Conservation (phyloP, 2,797 vertebrate species). For the Neostethus bicornis region DNA sequence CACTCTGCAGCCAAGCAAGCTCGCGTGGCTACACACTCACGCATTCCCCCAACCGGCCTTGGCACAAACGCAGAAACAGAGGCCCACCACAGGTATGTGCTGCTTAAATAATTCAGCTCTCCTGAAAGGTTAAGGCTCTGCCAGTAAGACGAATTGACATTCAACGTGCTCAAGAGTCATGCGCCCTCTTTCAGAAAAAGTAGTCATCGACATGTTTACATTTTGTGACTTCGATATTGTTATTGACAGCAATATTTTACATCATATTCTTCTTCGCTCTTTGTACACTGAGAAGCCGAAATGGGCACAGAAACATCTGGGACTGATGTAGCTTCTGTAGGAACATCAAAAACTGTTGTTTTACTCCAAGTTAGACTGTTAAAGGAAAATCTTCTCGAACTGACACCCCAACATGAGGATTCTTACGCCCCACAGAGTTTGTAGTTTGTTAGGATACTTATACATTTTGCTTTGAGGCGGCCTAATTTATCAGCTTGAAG, state of each 20-base stretch:
- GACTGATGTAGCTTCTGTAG: conserved; percentile 16
- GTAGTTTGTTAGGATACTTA: too few species aligned
- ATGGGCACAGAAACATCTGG: conserved; percentile 15
- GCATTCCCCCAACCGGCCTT: conserved; percentile 53
- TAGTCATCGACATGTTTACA: conserved; percentile 58
- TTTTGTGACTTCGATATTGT: conserved; percentile 58
- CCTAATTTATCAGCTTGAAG: too few species aligned
- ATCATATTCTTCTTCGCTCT: conserved; percentile 49
- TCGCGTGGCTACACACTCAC: conserved; percentile 58
- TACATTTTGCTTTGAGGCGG: too few species aligned
- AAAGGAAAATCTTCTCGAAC: too few species aligned
- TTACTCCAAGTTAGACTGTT: conserved; percentile 24
- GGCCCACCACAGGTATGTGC: conserved; percentile 75
- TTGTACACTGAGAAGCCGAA: conserved; percentile 11
- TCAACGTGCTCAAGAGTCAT: conserved; percentile 73
- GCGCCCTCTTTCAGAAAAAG: conserved; percentile 47
- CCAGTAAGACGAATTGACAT: conserved; percentile 77
- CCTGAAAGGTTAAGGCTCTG: conserved; percentile 82
- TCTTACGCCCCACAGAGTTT: too few species aligned
- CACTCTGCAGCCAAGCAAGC: conserved; percentile 64
- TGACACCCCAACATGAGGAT: too few species aligned
- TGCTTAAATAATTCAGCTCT: conserved; percentile 84
- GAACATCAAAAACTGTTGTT: conserved; percentile 24
- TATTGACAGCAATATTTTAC: conserved; percentile 65
- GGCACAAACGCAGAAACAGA: conserved; percentile 58